Evolutionary conservation across 2,797 vertebrate genomes (phyloP), one percentile per base, ranked within the genome.

Genomic region (Rhinichthys osculus): DNA sequence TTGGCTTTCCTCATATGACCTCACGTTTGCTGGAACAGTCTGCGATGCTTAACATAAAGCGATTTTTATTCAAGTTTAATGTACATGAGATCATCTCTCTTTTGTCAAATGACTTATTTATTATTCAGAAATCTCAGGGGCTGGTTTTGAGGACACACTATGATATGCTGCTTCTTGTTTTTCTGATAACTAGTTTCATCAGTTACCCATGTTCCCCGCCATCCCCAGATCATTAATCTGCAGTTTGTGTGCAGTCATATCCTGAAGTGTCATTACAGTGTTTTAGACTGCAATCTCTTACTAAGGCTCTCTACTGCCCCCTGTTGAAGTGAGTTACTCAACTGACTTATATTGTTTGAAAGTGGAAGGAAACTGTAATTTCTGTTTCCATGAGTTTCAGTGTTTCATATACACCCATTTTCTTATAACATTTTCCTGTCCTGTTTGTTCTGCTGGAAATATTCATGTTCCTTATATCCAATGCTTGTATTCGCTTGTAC

Each of bases 291-390:
- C 80, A 66, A 16, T 30, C 27, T 40, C 44, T 67, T 57, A 69
- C 80, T 59, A 19, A 71, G 84, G 81, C 62, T 73, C 84, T 86
- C 59, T 86, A 72, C 50, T 87, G 78, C 86, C 89, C 82, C 87
- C 87, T 86, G 81, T 57, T 87, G 87, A 44, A 78, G 21, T 21
- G 72, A 64, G 73, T 11, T 71, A 71, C 23, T 80, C 4, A 38
- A 73, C 35, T 54, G 10, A 38, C 38, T 38, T 6, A 66, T 21
- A 69, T 7, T 47, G 3, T 40, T 40, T 7, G 33, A 73, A 72
- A 73, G 14, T 80, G 47, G 73, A 30, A 67, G 71, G 7, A 70
- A 67, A 35, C 33, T 69, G 7, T 73, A 2, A 72, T 21, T 35
- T 80, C 23, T 27, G 17, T 40, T 67, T 74, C 57, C 38, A 38